Evolutionary conservation across 2,113 vertebrate genomes (phyloP).

Genomic region (Phylloscopus whistleri): DNA sequence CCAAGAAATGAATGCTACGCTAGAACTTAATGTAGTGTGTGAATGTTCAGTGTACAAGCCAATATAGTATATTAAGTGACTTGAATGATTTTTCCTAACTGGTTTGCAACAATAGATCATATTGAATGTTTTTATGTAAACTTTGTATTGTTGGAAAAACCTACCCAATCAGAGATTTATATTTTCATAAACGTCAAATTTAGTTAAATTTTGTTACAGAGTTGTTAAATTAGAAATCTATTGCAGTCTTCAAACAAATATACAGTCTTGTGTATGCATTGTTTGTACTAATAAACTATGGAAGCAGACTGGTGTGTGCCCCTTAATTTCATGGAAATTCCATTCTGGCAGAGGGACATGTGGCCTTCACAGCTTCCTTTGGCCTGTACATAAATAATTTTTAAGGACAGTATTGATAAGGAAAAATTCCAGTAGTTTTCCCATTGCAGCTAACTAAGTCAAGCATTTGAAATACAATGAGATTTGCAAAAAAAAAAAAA

Average conservation of each 20-base stretch:
- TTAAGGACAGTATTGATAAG: neutral
- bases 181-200: slow-evolving; percentile 99
- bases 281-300: slow-evolving; percentile 95
- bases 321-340: neutral
- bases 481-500: neutral
- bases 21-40: slow-evolving; percentile 73
- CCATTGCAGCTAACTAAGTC: neutral
- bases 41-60: slow-evolving; percentile 88
- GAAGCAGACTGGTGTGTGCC: slow-evolving; percentile 60
- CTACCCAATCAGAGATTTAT: slow-evolving; percentile 98
- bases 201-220: slow-evolving; percentile 99
- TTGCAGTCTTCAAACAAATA: slow-evolving; percentile 92
- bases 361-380: neutral
- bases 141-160: slow-evolving; percentile 97
- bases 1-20: slow-evolving; percentile 67
- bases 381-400: neutral
- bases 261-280: slow-evolving; percentile 96
- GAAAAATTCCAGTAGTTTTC: neutral
- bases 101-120: slow-evolving; percentile 96
- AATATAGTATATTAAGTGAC: slow-evolving; percentile 92
- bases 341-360: neutral
- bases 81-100: slow-evolving; percentile 96
- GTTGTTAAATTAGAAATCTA: slow-evolving; percentile 93
- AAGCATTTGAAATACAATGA: neutral
- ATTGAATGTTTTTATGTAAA: slow-evolving; percentile 99